Base-by-base conservation (phyloP, 2,888 invertebrate species). In the Beris morrisii region DNA sequence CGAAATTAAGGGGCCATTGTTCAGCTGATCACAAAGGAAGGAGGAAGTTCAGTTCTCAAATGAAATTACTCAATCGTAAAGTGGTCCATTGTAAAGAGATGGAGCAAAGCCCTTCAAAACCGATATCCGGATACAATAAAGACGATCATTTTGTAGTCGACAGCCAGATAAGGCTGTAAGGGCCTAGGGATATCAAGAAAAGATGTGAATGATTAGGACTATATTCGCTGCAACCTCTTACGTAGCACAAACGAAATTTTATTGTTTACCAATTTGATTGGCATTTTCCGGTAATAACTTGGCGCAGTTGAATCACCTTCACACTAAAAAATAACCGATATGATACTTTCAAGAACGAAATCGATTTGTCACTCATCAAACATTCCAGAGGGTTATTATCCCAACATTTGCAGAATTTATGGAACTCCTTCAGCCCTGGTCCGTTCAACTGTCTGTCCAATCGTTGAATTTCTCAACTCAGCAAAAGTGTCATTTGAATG, bases 401-500 rank as follows among this genome's bases (percentile, higher is more conserved):
- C 58, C 4, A 31, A 59, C 22, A 15, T 30, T n/a, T 13, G 30
- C 46, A 59, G 31, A 46, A 59, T 59, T 59, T 59, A 59, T 59
- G 58, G 44, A 43, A 13, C 52, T 38, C 50, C 50, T 61, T 50
- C 61, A 61, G 38, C 43, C 22, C 50, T 15, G 32, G 50, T 52
- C 15, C 61, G 50, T 61, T 52, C 50, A 52, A 61, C 32, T 61
- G 61, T 61, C 61, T 2, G 22, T 61, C 61, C 28, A 52, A 52
- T 12, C 38, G 50, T 15, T 28, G 52, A 43, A 61, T 50, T 61
- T 50, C 52, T 30, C 9, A 22, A 12, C 44, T 38, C 52, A 32
- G 30, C 15, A 7, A 67, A 57, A 67, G 57, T 67, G 64, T 55
- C 67, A 67, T 57, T 64, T 67, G 67, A 67, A 67, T 67, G 54